Conservation (phyloP, 2,113 vertebrate species). For the Campylomormyrus numenius region DNA sequence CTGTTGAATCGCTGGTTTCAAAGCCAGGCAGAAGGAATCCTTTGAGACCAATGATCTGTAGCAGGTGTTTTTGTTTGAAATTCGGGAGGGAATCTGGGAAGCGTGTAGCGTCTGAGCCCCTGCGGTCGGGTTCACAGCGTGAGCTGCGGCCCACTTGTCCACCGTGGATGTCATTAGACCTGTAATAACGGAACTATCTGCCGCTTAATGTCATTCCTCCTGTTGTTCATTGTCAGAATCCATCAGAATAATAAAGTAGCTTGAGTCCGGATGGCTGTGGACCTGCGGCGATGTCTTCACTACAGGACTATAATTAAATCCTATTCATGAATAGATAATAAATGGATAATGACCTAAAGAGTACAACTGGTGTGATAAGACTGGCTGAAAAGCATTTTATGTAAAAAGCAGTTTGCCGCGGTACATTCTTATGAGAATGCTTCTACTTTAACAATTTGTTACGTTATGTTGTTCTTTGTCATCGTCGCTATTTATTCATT, state of each 20-base stretch:
- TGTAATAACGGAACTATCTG: conserved; percentile 71
- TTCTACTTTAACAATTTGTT: not conserved
- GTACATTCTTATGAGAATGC: not conserved
- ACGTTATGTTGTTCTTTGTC: not conserved
- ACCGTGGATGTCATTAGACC: conserved; percentile 77
- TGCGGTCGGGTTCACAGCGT: conserved; percentile 81
- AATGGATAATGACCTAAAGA: conserved; percentile 6
- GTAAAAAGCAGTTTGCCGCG: not conserved
- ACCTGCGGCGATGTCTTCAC: not conserved
- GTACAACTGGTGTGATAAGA: no score
- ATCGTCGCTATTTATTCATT: not conserved
- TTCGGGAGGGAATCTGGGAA: conserved; percentile 73
- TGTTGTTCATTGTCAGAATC: conserved; percentile 66
- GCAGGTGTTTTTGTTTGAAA: conserved; percentile 84
- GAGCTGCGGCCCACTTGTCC: conserved; percentile 50
- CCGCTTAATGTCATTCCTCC: conserved; percentile 67
- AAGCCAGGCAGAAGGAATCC: conserved; percentile 77
- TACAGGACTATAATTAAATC: not conserved
- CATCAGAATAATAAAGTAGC: conserved; percentile 65
- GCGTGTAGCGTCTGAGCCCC: conserved; percentile 69
- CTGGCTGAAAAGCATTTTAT: not conserved
- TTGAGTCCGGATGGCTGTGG: not conserved
- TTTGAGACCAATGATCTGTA: conserved; percentile 78
- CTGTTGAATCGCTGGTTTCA: conserved; percentile 87
- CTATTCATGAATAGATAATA: not conserved